These are phyloP conservation scores for Phataginus tricuspis DNA, from an alignment of 2,797 vertebrate species.

Conservation along the genomic window DNA sequence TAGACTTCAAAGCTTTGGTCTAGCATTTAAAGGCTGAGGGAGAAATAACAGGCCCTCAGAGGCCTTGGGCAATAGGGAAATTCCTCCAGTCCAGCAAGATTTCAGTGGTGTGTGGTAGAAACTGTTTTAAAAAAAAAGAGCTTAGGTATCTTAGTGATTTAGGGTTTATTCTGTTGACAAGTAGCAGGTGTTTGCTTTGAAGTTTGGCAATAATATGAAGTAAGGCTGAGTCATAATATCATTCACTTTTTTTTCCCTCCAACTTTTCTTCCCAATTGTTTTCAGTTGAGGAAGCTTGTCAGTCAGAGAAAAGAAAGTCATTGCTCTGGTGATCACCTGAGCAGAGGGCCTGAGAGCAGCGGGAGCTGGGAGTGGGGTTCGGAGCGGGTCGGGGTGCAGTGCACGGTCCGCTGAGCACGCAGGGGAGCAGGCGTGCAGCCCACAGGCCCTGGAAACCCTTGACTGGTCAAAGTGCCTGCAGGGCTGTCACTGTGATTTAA, in stretches of 20 bases:
- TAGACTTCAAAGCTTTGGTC: neutral
- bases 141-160: neutral
- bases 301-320: neutral
- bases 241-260: neutral
- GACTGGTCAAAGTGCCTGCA: neutral
- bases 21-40: neutral
- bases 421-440: neutral
- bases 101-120: neutral
- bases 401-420: neutral
- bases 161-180: neutral
- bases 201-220: neutral
- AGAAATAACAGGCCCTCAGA: neutral
- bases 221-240: neutral
- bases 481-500: neutral
- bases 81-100: neutral
- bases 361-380: neutral
- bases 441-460: neutral
- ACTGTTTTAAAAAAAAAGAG: neutral
- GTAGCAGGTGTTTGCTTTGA: neutral
- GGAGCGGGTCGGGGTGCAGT: neutral
- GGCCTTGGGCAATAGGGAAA: neutral
- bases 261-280: neutral
- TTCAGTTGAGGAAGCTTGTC: neutral
- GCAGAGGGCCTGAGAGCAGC: neutral
- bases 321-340: neutral